These are phyloP conservation scores for Tribolium madens DNA, from an alignment of 1,140 invertebrate genomes.

Conservation along the genomic window DNA sequence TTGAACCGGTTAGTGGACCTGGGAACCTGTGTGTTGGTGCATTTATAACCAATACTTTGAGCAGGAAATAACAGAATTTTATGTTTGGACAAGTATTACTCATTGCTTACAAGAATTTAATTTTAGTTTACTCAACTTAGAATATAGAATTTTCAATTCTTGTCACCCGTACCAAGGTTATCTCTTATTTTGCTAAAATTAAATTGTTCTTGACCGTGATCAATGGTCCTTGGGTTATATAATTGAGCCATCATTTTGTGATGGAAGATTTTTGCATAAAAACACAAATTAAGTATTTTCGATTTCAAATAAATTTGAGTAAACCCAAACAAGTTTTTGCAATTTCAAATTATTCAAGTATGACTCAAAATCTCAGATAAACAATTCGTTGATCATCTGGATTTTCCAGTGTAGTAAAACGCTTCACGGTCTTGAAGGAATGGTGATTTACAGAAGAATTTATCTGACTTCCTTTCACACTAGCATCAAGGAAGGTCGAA, in stretches of 20 bases:
- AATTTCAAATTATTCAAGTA: too few relatives aligned
- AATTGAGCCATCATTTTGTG: neutral
- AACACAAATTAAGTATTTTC: too few relatives aligned
- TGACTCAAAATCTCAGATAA: neutral
- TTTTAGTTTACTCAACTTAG: neutral
- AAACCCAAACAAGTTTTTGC: too few relatives aligned
- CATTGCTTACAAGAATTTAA: neutral
- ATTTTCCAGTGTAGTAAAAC: neutral
- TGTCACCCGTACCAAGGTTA: slow-evolving; percentile 1
- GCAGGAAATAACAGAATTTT: slow-evolving; percentile 1
- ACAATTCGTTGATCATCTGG: neutral
- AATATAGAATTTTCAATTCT: neutral
- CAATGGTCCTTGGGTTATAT: slow-evolving; percentile 4
- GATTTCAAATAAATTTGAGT: too few relatives aligned
- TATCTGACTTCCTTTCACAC: neutral
- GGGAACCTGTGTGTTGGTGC: neutral
- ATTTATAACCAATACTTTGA: neutral
- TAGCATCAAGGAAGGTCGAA: neutral
- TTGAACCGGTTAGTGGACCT: slow-evolving; percentile 27
- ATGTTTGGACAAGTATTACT: neutral
- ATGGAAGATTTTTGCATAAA: neutral
- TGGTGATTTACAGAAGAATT: neutral
- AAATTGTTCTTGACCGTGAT: slow-evolving; percentile 23
- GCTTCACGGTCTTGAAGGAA: neutral
- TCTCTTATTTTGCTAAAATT: slow-evolving; percentile 8